A percentile compares a stretch with the other conserved stretches of the same genome.
phyloP scores from a whole-genome alignment of 2,888 invertebrate species.

The Brassicogethes aeneus region DNA sequence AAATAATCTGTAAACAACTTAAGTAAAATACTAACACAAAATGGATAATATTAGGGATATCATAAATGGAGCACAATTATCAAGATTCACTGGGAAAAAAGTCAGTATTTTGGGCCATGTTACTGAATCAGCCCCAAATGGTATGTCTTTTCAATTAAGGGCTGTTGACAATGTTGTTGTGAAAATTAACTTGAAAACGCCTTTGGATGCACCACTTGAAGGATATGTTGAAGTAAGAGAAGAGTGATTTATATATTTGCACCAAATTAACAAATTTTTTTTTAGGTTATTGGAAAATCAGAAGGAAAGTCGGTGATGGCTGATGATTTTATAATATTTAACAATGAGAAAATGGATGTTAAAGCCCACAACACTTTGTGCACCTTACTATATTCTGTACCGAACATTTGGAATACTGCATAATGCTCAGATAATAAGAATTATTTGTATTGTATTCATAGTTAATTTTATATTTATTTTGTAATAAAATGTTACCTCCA shows the following conservation, averaged over 20 bases:
- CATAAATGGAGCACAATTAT: constrained; percentile 32
- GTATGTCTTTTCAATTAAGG: constrained; percentile 30
- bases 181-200: constrained; percentile 29
- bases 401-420: constrained; percentile 22
- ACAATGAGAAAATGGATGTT: constrained; percentile 25
- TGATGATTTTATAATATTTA: constrained; percentile 24
- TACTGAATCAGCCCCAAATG: constrained; percentile 26
- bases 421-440: too few relatives aligned
- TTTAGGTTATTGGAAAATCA: constrained; percentile 17
- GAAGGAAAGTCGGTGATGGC: constrained; percentile 22
- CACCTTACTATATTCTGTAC: constrained; percentile 23
- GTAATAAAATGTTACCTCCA: too few relatives aligned
- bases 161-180: constrained; percentile 31
- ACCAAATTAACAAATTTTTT: neutral
- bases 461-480: neutral
- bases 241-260: neutral
- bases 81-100: constrained; percentile 29
- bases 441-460: neutral
- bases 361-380: constrained; percentile 26
- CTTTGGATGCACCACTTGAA: constrained; percentile 27
- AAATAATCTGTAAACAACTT: too few relatives aligned
- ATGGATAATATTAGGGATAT: constrained; percentile 28
- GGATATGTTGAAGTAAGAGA: constrained; percentile 34
- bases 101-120: constrained; percentile 33
- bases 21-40: too few relatives aligned